A percentile compares a stretch with the other conserved stretches of the same genome.
These are phyloP conservation scores for Actinopyga echinites DNA, from an alignment of 53 echinoderm and acorn worm species.

Conservation along the genomic window DNA sequence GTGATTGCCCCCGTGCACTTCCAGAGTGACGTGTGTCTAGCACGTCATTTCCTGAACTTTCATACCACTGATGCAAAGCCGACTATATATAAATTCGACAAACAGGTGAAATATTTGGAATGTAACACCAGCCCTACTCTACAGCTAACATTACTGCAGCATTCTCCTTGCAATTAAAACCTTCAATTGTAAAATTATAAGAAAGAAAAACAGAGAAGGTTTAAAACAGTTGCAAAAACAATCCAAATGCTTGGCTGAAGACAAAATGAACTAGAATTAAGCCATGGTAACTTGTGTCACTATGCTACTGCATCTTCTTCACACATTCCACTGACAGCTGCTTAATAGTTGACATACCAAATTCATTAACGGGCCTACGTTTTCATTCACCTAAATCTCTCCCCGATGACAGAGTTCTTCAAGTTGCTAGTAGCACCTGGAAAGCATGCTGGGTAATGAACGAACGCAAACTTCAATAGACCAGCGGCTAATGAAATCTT, in stretches of 20 bases:
- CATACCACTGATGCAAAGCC: background rate
- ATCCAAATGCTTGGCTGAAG: background rate
- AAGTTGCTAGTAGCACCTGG: background rate
- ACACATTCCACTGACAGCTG: conserved; percentile 28
- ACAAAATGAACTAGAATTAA: no score
- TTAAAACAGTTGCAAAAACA: conserved; percentile 34
- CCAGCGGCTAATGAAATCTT: background rate
- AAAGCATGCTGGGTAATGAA: background rate
- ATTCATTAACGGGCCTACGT: conserved; percentile 8
- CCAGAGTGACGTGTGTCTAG: conserved; percentile 3
- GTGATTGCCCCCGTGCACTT: background rate
- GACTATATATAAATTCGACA: background rate
- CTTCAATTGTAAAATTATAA: no score
- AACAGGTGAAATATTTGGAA: conserved; percentile 28
- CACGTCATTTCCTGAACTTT: background rate
- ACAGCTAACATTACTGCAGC: background rate
- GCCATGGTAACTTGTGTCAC: no score
- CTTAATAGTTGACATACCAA: conserved; percentile 37
- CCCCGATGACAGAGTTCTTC: background rate
- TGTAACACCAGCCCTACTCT: background rate
- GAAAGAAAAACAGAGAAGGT: background rate
- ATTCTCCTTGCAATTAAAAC: conserved; percentile 13
- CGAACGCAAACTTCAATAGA: background rate
- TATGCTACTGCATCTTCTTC: background rate
- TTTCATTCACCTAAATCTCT: conserved; percentile 21